Base-by-base conservation (phyloP, 2,113 vertebrate genomes). In the Heliornis fulica region DNA sequence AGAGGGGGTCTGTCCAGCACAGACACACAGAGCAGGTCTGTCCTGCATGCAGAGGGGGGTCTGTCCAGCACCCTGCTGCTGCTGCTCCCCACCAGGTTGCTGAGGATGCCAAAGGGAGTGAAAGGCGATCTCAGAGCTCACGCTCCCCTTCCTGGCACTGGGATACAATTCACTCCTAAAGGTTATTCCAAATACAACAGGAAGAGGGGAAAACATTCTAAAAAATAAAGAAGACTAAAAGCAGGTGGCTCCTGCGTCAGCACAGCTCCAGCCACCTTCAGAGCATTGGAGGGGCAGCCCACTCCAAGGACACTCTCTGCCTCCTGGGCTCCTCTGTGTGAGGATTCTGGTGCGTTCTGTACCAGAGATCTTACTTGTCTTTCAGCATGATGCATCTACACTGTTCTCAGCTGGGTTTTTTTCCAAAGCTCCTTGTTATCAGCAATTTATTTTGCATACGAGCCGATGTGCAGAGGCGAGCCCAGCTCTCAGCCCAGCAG, bases 21-120 rank as follows among this genome's bases (percentile, higher is more conserved):
- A n/a, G n/a, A n/a, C n/a, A 45, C 45, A 45, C 48, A 76, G 65
- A 51, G 11, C 41, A 10, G 0, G 0, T 21, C 60, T 3, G 3
- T 20, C n/a, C 85, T 40, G 43, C 17, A 19, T n/a, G n/a, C 43
- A 45, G 17, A 19, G 43, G 43, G 43, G 43, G 0, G 0, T 21
- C 61, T 3, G 3, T 17, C 36, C 88, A n/a, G 14, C 61, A 21
- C 22, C 5, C 8, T 6, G 29, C 57, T 69, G 31, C 68, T 74
- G 46, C 90, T 48, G 56, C 74, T 74, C 68, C 36, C 57, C 81
- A 81, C 32, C 69, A 45, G 65, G 56, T 28, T 32, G 28, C 1
- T 0, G 31, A 28, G 29, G 10, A 78, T 5, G 34, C 12, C 34
- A 38, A 10, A 32, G 15, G 15, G 41, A 69, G 17, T n/a, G 59